Base-by-base conservation (phyloP, 2,888 invertebrate genomes). In the Melinopterus prodromus region DNA sequence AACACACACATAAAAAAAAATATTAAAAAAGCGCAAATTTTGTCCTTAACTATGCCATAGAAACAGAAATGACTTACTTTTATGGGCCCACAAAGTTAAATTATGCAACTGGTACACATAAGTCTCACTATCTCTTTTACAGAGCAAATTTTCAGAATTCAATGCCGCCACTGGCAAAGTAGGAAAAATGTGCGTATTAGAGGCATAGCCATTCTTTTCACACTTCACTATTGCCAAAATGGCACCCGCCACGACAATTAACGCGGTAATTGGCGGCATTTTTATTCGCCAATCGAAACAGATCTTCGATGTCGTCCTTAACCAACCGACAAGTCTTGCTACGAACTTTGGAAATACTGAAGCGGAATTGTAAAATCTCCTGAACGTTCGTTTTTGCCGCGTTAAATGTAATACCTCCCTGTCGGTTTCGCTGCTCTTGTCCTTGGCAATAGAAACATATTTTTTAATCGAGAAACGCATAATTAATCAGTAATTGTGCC, bases 1-100 rank as follows among this genome's bases (percentile, higher is more conserved):
- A 26, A 26, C 26, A 26, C 3, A 26, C 6, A 16, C 2, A 7
- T 71, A n/a, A 14, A 71, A 71, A 71, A 9, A 3, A 38, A 77
- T 4, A 69, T 9, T 15, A 4, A 15, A 76, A 76, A 1, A 37
- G 4, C 16, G 26, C 26, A 26, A 75, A 53, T 53, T 4, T 53
- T 12, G 12, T 53, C 53, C 53, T 53, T 12, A 53, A 53, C 26
- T 53, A 53, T 53, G 9, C 3, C 12, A 53, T 53, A 75, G n/a
- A 75, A 75, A 12, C 26, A 2, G 1, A 71, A 75, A 26, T 37
- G 70, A 89, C 91, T 89, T 86, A 92, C 92, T 90, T 91, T 91
- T 91, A 82, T 91, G 90, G 0, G 92, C 91, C 92, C 92, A 92
- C 16, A 92, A 83, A 0, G 92, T 92, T 80, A 91, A 90, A 84